These are phyloP conservation scores for Psilopsiagon aymara DNA, from an alignment of 2,113 vertebrate species.

Conservation along the genomic window DNA sequence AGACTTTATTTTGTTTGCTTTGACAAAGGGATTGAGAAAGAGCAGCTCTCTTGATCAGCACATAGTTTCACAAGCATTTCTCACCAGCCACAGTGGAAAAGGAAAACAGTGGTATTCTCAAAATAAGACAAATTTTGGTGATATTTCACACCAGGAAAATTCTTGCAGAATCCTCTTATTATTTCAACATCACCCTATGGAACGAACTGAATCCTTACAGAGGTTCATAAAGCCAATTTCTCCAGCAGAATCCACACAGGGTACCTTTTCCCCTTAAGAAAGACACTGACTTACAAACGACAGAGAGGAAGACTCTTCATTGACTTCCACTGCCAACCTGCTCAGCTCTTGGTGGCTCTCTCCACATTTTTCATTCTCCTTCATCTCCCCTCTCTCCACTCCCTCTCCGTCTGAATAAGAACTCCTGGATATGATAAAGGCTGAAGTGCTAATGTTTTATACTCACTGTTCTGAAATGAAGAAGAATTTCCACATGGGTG, in stretches of 20 bases:
- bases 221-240: background rate
- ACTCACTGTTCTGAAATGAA: background rate
- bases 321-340: background rate
- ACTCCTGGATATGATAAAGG: fast-evolving
- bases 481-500: background rate
- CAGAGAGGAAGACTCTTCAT: background rate
- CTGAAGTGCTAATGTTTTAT: background rate
- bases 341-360: background rate
- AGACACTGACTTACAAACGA: background rate
- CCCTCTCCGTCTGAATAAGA: background rate
- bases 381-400: background rate
- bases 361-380: background rate
- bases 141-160: slow-evolving; percentile 55
- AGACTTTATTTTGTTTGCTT: background rate
- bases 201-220: slow-evolving; percentile 6
- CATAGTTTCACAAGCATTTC: background rate
- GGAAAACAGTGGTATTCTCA: slow-evolving; percentile 30
- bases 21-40: slow-evolving; percentile 19
- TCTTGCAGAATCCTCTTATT: slow-evolving; percentile 65
- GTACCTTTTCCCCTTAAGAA: background rate
- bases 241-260: background rate
- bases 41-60: background rate
- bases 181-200: slow-evolving; percentile 58
- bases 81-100: slow-evolving; percentile 22
- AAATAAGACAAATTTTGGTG: slow-evolving; percentile 57